Evolutionary conservation across 2,888 invertebrate genomes (phyloP), one percentile per base, ranked within the genome.

Genomic region (Caenorhabditis plicata): DNA sequence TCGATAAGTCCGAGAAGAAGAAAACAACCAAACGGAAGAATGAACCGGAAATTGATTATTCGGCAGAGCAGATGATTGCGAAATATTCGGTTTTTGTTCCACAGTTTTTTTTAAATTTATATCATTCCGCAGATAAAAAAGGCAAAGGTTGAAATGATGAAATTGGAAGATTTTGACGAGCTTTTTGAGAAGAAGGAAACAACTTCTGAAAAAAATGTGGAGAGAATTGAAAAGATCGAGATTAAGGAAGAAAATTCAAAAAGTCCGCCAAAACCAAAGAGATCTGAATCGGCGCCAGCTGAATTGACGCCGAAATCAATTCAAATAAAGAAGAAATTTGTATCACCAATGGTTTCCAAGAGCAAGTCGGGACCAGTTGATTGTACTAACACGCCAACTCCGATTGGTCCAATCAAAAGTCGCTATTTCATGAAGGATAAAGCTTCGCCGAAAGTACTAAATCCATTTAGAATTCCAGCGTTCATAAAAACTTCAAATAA

Each of bases 401-500:
- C n/a, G n/a, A n/a, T n/a, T n/a, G n/a, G n/a, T n/a, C n/a, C n/a
- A n/a, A n/a, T n/a, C n/a, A n/a, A n/a, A 20, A 42, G 42, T 31
- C 27, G 31, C 27, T 42, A 42, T 20, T 42, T 42, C 23, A 15
- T 8, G 19, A 25, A 42, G 22, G 31, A 42, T 15, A 41, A 25
- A 22, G 17, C 13, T 26, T 40, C 50, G 11, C 42, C 53, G n/a
- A 48, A 38, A 36, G 26, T 33, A 13, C 40, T 43, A 11, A 60
- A 60, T 43, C 60, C 60, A n/a, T 60, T 60, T 43, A 33, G 54
- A 42, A 50, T 50, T 15, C 60, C 60, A 2, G 60, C 54, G 5
- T 60, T 60, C 20, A 38, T 54, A 4, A 60, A 60, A 42, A n/a
- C n/a, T n/a, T n/a, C 36, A 38, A 1, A 31, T 29, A 0, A 25